These are phyloP conservation scores for Calcarius lapponicus DNA, from an alignment of 2,797 vertebrate species.

Conservation along the genomic window DNA sequence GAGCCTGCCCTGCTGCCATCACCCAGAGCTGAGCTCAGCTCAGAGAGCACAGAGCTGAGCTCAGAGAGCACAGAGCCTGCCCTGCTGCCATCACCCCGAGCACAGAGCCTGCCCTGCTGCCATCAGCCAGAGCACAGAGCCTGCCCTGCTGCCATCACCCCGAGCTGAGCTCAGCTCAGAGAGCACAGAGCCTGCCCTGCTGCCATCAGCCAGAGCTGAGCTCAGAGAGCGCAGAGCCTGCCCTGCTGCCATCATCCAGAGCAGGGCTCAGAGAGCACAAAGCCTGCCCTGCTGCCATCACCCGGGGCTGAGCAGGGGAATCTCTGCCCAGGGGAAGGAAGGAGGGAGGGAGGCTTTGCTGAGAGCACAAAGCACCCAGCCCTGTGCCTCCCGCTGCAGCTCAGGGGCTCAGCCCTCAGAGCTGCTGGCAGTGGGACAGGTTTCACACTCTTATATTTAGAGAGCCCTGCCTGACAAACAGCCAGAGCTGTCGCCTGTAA, in stretches of 20 bases:
- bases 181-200: no score
- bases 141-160: no score
- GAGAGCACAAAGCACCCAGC: not conserved
- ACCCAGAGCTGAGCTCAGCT: no score
- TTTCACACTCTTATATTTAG: slow-evolving; percentile 67
- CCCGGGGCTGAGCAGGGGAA: not conserved
- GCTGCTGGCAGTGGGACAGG: not conserved
- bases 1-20: no score
- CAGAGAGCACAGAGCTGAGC: no score
- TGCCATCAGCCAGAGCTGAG: no score
- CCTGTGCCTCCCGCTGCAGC: not conserved
- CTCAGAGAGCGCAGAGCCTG: no score
- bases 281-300: not conserved
- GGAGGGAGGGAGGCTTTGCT: not conserved
- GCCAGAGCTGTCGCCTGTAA: slow-evolving; percentile 44
- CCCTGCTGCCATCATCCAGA: not conserved
- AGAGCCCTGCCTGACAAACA: not conserved
- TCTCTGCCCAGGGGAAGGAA: not conserved
- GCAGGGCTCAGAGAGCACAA: not conserved
- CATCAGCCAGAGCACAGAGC: no score
- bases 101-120: no score
- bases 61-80: no score
- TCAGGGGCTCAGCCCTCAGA: not conserved
- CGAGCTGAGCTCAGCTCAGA: no score
- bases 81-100: no score